Base-by-base conservation (phyloP, 2,113 vertebrate genomes). In the Onychostruthus taczanowskii region DNA sequence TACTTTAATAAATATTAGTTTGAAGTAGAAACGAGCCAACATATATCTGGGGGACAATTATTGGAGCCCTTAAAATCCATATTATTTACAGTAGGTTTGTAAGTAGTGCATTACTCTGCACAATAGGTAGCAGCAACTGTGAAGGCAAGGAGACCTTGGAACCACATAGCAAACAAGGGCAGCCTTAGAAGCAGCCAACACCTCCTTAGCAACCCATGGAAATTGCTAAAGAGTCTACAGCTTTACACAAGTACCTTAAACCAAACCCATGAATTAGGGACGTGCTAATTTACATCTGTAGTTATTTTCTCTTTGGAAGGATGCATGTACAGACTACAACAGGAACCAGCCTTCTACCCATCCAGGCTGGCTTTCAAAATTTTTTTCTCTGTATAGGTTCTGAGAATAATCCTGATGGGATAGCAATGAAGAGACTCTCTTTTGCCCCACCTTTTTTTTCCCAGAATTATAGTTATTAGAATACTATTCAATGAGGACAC, bases 1-100 rank as follows among this genome's bases (percentile, higher is more conserved):
- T 88, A 81, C 83, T 78, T 92, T 78, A 92, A 92, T 94, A 96
- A 93, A 94, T 90, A 93, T 10, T 68, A 72, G 73, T 78, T 56
- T 89, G 88, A 89, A 96, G 68, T 46, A 83, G 85, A 86, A 96
- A 90, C 0, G 7, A 96, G 61, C 41, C 79, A 94, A 68, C 72
- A 49, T 81, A 88, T 81, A 96, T 88, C 68, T 43, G 26, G 72
- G 68, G 64, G 47, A 86, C 94, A 89, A 89, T 84, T 93, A 92
- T 35, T 89, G 61, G 59, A 85, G 64, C 44, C 46, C 82, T 90
- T 93, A 68, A 95, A 96, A 89, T 78, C 74, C 30, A 3, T n/a
- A 59, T 69, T 85, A 93, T 95, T 96, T 95, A 85, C 78, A 55
- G 62, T 11, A 79, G 62, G 53, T 66, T 87, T 87, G 33, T 39